Percentiles rank a stretch among this genome's conserved stretches.
phyloP scores from a whole-genome alignment of 2,113 vertebrate species.

The Actenoides hombroni region DNA sequence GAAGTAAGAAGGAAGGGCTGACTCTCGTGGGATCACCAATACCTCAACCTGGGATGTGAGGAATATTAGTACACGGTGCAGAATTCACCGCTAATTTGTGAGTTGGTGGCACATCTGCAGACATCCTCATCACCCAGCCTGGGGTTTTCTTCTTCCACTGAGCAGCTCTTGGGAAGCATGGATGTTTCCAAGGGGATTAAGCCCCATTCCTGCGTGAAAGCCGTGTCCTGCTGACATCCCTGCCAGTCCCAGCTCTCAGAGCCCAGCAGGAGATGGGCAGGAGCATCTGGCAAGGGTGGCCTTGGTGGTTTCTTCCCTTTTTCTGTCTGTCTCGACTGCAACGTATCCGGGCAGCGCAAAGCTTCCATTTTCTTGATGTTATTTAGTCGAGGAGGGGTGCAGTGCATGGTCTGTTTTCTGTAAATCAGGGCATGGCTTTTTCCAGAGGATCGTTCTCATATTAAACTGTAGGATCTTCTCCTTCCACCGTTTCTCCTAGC shows the following conservation, averaged over 20 bases:
- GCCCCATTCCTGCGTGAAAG: accelerated
- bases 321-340: too few species aligned
- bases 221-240: neutral
- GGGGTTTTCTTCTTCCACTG: too few species aligned
- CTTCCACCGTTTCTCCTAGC: neutral
- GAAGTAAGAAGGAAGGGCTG: neutral
- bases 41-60: neutral
- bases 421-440: neutral
- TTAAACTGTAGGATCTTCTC: neutral
- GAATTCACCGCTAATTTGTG: too few species aligned
- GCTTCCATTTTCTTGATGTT: neutral
- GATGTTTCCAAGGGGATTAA: neutral
- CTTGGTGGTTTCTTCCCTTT: neutral
- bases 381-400: neutral
- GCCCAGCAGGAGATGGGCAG: neutral
- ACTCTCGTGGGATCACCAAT: neutral
- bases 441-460: neutral
- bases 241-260: neutral
- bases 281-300: neutral
- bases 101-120: too few species aligned
- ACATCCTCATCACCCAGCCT: too few species aligned
- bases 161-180: too few species aligned
- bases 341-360: neutral
- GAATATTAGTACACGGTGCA: neutral
- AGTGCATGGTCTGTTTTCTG: neutral